phyloP scores from a whole-genome alignment of 2,888 invertebrate genomes.

The Endotricha flammealis region DNA sequence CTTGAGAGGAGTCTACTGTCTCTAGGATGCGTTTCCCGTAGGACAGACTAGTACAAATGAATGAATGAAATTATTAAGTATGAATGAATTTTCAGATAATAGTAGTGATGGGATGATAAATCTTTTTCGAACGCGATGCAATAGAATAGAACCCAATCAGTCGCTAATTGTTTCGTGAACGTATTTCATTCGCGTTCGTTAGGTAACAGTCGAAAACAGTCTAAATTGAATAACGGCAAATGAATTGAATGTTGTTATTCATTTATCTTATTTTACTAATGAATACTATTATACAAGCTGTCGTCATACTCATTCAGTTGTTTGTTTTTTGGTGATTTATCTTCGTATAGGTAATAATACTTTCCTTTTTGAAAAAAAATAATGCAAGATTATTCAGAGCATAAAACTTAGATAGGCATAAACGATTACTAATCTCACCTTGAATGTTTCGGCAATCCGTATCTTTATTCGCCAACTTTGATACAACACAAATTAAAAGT shows the following conservation, averaged over 20 bases:
- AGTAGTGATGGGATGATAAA: too few relatives aligned
- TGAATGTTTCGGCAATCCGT: slow-evolving; percentile 68
- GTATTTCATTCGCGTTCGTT: background rate
- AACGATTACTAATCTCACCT: slow-evolving; percentile 43
- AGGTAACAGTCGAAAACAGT: background rate
- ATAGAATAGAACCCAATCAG: slow-evolving; percentile 1
- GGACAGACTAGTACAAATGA: too few relatives aligned
- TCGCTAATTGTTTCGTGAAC: slow-evolving; percentile 1
- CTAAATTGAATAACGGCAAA: background rate
- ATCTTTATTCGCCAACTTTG: slow-evolving; percentile 40
- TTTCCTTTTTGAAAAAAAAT: too few relatives aligned
- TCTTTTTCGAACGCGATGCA: background rate
- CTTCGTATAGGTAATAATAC: background rate
- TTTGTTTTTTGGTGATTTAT: background rate
- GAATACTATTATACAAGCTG: background rate
- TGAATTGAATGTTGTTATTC: background rate
- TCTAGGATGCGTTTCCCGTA: too few relatives aligned
- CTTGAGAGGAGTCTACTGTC: too few relatives aligned
- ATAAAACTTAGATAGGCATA: slow-evolving; percentile 5
- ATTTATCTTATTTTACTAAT: background rate
- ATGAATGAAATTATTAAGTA: too few relatives aligned
- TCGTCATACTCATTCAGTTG: background rate
- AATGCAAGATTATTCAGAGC: slow-evolving; percentile 3
- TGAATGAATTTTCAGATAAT: too few relatives aligned
- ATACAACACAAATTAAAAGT: slow-evolving; percentile 41